phyloP scores from a whole-genome alignment of 2,888 invertebrate genomes.

The Cryptocephalus primarius region DNA sequence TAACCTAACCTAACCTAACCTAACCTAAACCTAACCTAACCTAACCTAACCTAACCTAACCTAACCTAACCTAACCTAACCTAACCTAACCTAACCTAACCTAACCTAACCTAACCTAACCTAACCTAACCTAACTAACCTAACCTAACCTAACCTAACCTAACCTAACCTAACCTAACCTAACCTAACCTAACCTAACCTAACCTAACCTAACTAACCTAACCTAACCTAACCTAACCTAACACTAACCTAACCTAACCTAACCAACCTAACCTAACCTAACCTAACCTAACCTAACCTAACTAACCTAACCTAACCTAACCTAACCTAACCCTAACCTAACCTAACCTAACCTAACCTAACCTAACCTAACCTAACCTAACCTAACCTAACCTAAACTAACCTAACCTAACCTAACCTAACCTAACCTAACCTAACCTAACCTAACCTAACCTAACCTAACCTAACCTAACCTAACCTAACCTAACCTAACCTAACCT shows the following conservation, averaged over 20 bases:
- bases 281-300: slow-evolving; percentile 13
- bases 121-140: slow-evolving; percentile 6
- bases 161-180: slow-evolving; percentile 11
- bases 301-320: slow-evolving; percentile 12
- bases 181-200: slow-evolving; percentile 13
- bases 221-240: slow-evolving; percentile 13
- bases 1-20: neutral
- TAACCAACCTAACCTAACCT: slow-evolving; percentile 15
- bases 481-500: slow-evolving; percentile 12
- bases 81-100: slow-evolving; percentile 4
- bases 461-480: slow-evolving; percentile 11
- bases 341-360: slow-evolving; percentile 13
- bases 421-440: slow-evolving; percentile 13
- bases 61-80: slow-evolving; percentile 5
- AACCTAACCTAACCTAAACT: slow-evolving; percentile 12
- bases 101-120: slow-evolving; percentile 7
- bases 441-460: slow-evolving; percentile 16
- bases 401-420: slow-evolving; percentile 10
- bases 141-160: slow-evolving; percentile 7
- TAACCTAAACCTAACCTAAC: slow-evolving; percentile 6
- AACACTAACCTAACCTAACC: slow-evolving; percentile 14
- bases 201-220: slow-evolving; percentile 12
- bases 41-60: slow-evolving; percentile 7
- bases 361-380: slow-evolving; percentile 12
- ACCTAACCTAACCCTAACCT: slow-evolving; percentile 8